Evolutionary conservation across 2,797 vertebrate species (phyloP).

Genomic region (Periophthalmus magnuspinnatus): DNA sequence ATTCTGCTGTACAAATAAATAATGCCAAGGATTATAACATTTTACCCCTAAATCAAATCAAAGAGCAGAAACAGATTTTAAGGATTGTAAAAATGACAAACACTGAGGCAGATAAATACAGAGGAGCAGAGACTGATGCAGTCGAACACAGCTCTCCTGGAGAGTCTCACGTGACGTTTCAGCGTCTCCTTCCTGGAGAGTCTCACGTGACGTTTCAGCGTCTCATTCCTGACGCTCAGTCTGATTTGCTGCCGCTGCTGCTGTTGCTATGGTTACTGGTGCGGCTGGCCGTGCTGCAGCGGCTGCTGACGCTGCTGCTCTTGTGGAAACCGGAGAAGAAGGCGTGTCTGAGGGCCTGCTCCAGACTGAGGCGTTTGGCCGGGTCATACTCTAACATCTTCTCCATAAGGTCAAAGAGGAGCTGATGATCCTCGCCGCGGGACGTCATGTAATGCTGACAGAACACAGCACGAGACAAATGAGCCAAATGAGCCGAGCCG

Average conservation of each 20-base stretch:
- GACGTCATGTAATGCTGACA: slow-evolving; percentile 83
- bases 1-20: slow-evolving; percentile 39
- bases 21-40: not conserved
- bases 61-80: slow-evolving; percentile 7
- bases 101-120: slow-evolving; percentile 47
- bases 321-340: slow-evolving; percentile 77
- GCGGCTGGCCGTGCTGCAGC: slow-evolving; percentile 27
- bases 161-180: slow-evolving; percentile 50
- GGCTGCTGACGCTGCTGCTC: slow-evolving; percentile 43
- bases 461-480: not conserved
- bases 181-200: slow-evolving; percentile 32
- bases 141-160: slow-evolving; percentile 70
- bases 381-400: slow-evolving; percentile 89
- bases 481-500: not conserved
- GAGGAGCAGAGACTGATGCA: slow-evolving; percentile 87
- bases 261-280: slow-evolving; percentile 35
- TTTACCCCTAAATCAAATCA: slow-evolving; percentile 3
- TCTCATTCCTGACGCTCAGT: slow-evolving; percentile 29
- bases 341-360: slow-evolving; percentile 82
- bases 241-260: slow-evolving; percentile 32
- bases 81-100: slow-evolving; percentile 5
- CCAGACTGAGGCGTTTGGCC: slow-evolving; percentile 79
- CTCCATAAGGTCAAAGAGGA: slow-evolving; percentile 85
- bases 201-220: slow-evolving; percentile 12
- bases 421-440: slow-evolving; percentile 77